phyloP scores from a whole-genome alignment of 2,888 invertebrate genomes.

The Polymixis flavicincta region DNA sequence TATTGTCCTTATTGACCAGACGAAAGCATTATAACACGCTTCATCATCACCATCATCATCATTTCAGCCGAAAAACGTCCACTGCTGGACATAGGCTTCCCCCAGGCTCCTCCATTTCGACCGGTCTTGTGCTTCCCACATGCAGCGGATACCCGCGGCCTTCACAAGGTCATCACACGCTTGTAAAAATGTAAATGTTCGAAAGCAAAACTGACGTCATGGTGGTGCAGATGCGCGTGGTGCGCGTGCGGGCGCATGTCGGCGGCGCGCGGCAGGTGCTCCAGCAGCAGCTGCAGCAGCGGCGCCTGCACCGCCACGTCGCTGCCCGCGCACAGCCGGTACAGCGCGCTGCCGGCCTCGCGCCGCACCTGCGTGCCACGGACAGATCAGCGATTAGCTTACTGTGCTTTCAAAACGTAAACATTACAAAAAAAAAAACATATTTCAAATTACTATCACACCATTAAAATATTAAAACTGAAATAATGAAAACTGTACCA shows the following conservation, averaged over 20 bases:
- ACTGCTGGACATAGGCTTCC: too few species aligned
- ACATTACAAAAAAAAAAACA: neutral
- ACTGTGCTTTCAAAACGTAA: neutral
- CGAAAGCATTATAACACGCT: neutral
- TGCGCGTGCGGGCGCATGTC: conserved; percentile 95
- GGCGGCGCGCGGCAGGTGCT: conserved; percentile 95
- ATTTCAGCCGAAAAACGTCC: too few species aligned
- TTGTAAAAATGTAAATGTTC: neutral
- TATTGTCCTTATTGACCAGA: neutral
- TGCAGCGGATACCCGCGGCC: too few species aligned
- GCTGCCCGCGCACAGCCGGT: conserved; percentile 95
- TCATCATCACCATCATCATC: too few species aligned
- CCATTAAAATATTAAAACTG: neutral
- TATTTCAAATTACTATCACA: neutral
- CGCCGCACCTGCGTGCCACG: conserved; percentile 92
- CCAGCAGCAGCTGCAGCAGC: conserved; percentile 94
- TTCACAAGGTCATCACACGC: too few species aligned
- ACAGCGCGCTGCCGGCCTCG: conserved; percentile 98
- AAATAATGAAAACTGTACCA: too few species aligned
- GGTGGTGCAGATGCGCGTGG: conserved; percentile 94
- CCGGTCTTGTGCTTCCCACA: too few species aligned
- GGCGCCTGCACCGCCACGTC: conserved; percentile 93
- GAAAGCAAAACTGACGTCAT: conserved; percentile 72
- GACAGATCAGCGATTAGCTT: neutral
- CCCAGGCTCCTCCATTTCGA: too few species aligned